Conservation (phyloP, 2,797 vertebrate species). For the Alectoris magna region DNA sequence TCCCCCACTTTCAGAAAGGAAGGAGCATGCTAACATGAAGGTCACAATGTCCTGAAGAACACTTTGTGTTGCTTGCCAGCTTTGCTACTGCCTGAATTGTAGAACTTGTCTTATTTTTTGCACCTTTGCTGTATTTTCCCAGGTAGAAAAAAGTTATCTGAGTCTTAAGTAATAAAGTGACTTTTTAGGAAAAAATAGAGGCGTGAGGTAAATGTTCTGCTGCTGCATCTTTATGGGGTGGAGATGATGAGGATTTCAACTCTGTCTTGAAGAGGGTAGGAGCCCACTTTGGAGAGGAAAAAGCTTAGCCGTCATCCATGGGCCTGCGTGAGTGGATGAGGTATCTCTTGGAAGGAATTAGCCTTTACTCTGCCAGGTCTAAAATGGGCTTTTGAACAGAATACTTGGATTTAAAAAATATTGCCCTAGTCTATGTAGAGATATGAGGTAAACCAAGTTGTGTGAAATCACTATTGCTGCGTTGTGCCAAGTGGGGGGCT, state of each 20-base stretch:
- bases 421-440: neutral
- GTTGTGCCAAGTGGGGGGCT: neutral
- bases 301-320: rapidly evolving
- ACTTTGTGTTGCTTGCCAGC: neutral
- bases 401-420: neutral
- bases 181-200: neutral
- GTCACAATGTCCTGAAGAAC: neutral
- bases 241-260: neutral
- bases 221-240: neutral
- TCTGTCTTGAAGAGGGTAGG: neutral
- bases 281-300: neutral
- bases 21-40: neutral
- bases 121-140: neutral
- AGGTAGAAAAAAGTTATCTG: neutral
- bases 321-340: neutral
- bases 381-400: neutral
- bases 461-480: neutral
- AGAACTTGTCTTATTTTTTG: neutral
- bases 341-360: neutral
- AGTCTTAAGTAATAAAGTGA: slow-evolving; percentile 24
- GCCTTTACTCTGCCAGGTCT: neutral
- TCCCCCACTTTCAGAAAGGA: neutral
- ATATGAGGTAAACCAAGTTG: neutral
- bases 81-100: neutral
- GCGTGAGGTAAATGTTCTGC: neutral